Conservation (phyloP, 2,113 vertebrate species). For the Halcyon senegalensis region DNA sequence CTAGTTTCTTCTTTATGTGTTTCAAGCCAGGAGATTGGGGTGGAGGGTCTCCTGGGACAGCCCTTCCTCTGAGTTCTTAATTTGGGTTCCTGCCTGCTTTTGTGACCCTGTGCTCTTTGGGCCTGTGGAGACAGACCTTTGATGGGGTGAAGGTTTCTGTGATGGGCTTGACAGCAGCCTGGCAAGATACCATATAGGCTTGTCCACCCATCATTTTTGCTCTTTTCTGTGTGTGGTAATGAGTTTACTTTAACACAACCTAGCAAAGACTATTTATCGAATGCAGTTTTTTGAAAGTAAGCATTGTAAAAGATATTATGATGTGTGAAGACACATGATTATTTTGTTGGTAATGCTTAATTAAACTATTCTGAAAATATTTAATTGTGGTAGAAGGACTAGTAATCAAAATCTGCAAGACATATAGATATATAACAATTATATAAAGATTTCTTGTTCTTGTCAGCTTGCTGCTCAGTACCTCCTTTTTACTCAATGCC, state of each 20-base stretch:
- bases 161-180: not conserved
- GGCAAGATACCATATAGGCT: not conserved
- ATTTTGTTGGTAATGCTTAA: not conserved
- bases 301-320: not conserved
- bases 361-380: not conserved
- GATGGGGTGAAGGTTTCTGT: not conserved
- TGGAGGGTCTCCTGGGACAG: not conserved
- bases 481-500: not conserved
- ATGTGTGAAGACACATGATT: not conserved
- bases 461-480: not conserved
- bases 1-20: not conserved
- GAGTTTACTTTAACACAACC: not conserved
- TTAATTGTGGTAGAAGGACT: not conserved
- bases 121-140: not conserved
- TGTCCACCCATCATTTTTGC: not conserved
- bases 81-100: not conserved
- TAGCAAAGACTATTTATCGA: too few species aligned
- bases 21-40: not conserved
- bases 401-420: not conserved
- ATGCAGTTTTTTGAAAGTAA: not conserved
- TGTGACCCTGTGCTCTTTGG: not conserved
- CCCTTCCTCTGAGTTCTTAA: not conserved
- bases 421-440: not conserved
- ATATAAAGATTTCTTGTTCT: not conserved
- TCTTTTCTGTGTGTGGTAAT: not conserved